A percentile compares a stretch with the other conserved stretches of the same genome.
These are phyloP conservation scores for Phallusia fumigata DNA, from an alignment of 23 tunicate species.

Conservation along the genomic window DNA sequence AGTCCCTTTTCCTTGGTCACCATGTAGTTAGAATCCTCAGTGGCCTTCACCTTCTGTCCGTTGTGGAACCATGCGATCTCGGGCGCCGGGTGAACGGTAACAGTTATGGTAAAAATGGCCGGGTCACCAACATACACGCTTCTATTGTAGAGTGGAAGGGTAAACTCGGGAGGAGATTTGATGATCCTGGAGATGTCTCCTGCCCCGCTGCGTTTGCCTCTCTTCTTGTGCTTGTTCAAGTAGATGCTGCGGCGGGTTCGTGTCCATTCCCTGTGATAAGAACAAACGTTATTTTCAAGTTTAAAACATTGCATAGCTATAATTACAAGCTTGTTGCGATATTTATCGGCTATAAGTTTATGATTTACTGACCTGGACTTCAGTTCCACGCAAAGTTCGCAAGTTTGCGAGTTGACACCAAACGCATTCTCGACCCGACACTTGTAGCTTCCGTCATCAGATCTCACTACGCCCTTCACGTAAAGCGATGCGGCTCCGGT, in stretches of 20 bases:
- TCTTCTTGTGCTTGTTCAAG: constrained; percentile 65
- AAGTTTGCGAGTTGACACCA: constrained; percentile 46
- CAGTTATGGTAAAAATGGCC: constrained; percentile 76
- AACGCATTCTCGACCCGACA: constrained; percentile 87
- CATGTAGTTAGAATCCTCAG: constrained; percentile 58
- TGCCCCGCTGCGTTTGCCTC: constrained; percentile 50
- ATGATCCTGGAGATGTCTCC: constrained; percentile 45
- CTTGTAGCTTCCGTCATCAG: constrained; percentile 93
- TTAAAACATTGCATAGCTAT: neutral
- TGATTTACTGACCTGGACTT: constrained; percentile 46
- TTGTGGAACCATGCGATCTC: constrained; percentile 96
- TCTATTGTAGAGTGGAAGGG: constrained; percentile 90
- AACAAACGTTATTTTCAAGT: neutral
- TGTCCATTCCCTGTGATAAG: constrained; percentile 60
- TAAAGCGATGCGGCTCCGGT: constrained; percentile 68
- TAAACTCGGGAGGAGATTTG: constrained; percentile 90
- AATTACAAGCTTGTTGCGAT: neutral
- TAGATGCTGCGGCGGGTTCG: constrained; percentile 79
- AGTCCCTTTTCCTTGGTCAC: constrained; percentile 79
- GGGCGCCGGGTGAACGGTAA: constrained; percentile 91
- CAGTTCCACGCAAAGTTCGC: constrained; percentile 87
- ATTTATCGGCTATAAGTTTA: too few species aligned
- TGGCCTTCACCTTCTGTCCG: constrained; percentile 67
- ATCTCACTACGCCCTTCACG: constrained; percentile 65
- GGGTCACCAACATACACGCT: constrained; percentile 81